Conservation (phyloP, 2,113 vertebrate species). For the Pteropus alecto region DNA sequence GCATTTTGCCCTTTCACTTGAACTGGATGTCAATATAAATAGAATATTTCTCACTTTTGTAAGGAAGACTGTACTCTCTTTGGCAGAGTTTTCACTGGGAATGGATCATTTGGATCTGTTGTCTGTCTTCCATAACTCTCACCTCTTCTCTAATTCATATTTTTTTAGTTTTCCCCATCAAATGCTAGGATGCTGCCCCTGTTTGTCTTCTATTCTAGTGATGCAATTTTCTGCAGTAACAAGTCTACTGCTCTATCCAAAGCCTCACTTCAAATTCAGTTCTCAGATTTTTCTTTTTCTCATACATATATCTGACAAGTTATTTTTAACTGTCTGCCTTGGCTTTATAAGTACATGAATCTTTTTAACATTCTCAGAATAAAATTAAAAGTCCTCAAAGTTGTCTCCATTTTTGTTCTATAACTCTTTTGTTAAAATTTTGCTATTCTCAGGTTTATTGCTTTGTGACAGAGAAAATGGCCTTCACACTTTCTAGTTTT, state of each 20-base stretch:
- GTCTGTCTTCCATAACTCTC: neutral
- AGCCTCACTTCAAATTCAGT: neutral
- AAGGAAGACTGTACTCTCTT: neutral
- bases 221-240: neutral
- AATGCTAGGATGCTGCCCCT: neutral
- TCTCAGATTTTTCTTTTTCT: neutral
- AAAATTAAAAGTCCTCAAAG: neutral
- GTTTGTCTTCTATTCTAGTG: neutral
- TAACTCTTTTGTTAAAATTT: neutral
- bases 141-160: neutral
- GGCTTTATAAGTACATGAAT: constrained; percentile 30
- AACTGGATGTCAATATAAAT: neutral
- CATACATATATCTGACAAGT: neutral
- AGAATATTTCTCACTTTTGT: neutral
- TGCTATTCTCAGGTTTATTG: neutral
- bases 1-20: neutral
- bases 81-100: neutral
- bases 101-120: neutral
- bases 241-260: neutral
- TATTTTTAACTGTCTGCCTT: constrained; percentile 10
- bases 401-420: neutral
- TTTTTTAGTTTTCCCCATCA: neutral
- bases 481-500: neutral
- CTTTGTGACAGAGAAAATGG: neutral
- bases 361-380: neutral